Percentiles rank a stretch among this genome's conserved stretches.
Evolutionary conservation across 64 coral and sea anemone species (phyloP).

Genomic region (Astreopora myriophthalma): DNA sequence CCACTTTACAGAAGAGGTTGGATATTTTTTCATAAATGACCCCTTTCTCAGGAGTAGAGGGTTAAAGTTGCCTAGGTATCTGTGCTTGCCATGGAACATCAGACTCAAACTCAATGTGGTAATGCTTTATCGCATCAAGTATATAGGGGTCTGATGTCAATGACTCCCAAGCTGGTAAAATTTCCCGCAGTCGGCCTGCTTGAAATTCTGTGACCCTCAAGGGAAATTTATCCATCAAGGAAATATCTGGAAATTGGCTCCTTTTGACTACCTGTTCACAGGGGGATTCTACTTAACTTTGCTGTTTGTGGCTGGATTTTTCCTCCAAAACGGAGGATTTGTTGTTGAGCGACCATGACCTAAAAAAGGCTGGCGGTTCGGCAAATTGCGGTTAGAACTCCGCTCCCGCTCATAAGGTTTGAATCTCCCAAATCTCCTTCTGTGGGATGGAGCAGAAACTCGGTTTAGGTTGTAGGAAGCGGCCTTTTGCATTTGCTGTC

Average conservation of each 20-base stretch:
- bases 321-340: neutral
- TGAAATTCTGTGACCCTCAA: neutral
- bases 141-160: conserved; percentile 42
- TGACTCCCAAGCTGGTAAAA: conserved; percentile 14
- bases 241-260: too few species aligned
- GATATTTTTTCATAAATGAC: conserved; percentile 23
- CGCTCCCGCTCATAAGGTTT: conserved; percentile 32
- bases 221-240: too few species aligned
- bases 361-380: conserved; percentile 18
- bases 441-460: neutral
- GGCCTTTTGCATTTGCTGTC: too few species aligned
- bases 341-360: conserved; percentile 7
- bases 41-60: neutral
- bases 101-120: conserved; percentile 51
- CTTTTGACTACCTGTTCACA: conserved; percentile 17
- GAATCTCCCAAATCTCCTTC: neutral
- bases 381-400: neutral
- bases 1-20: conserved; percentile 19
- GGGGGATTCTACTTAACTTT: neutral
- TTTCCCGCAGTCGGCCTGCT: conserved; percentile 2
- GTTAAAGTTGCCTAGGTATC: neutral
- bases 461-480: conserved; percentile 6
- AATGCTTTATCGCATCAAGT: conserved; percentile 49
- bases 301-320: conserved; percentile 9
- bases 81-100: conserved; percentile 1